A percentile compares a stretch with the other conserved stretches of the same genome.
phyloP scores from a whole-genome alignment of 1,140 invertebrate genomes.

The Ganaspis sp. region DNA sequence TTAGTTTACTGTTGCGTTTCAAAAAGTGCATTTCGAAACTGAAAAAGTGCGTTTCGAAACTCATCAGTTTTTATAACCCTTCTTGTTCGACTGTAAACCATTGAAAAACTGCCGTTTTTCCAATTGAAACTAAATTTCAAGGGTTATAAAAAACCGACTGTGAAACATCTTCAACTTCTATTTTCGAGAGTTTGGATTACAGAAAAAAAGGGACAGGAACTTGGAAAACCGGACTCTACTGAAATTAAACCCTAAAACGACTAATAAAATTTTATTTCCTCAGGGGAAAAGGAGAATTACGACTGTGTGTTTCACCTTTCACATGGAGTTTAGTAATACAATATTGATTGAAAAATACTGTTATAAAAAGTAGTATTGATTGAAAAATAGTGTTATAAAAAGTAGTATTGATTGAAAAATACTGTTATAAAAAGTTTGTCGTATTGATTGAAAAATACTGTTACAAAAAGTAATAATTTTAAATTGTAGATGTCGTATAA shows the following conservation, averaged over 20 bases:
- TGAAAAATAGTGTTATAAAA: not conserved
- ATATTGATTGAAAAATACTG: not conserved
- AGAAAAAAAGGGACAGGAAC: no score
- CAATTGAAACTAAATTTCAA: not conserved
- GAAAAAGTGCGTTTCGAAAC: no score
- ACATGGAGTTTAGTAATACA: not conserved
- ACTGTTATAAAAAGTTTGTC: not conserved
- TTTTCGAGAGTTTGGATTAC: no score
- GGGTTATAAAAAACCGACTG: not conserved
- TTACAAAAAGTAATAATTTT: not conserved
- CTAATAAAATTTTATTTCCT: not conserved
- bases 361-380: not conserved
- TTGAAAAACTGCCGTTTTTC: not conserved
- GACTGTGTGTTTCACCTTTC: not conserved
- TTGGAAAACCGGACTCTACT: not conserved
- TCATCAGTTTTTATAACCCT: no score
- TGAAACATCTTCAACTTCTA: not conserved
- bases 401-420: not conserved
- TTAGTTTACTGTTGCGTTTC: not conserved
- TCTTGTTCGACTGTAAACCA: not conserved
- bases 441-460: not conserved
- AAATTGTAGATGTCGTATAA: not conserved
- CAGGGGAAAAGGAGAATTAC: not conserved
- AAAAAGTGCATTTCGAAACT: no score
- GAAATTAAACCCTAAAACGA: not conserved